Conservation (phyloP, 2,797 vertebrate genomes). For the Sibirionetta formosa region DNA sequence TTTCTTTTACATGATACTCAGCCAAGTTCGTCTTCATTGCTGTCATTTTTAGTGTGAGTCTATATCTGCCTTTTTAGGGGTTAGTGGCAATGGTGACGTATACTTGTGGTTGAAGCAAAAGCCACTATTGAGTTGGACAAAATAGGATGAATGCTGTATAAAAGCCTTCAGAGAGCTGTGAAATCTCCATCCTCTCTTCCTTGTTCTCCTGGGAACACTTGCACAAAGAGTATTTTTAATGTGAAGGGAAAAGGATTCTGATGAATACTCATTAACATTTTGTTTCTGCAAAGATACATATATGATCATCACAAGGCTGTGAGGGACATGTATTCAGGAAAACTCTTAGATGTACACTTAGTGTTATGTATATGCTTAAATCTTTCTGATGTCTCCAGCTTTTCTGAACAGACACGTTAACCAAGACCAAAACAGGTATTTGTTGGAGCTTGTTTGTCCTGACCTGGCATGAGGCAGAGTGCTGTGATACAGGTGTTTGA, state of each 20-base stretch:
- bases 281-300: constrained; percentile 62
- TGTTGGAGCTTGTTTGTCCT: background rate
- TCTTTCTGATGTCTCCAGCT: background rate
- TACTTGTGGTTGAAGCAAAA: constrained; percentile 64
- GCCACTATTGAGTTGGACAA: constrained; percentile 67
- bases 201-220: constrained; percentile 69
- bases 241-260: constrained; percentile 69
- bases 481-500: background rate
- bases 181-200: constrained; percentile 69
- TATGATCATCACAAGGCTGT: constrained; percentile 55
- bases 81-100: constrained; percentile 13
- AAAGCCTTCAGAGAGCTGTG: constrained; percentile 75
- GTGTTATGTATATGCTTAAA: constrained; percentile 41
- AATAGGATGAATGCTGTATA: constrained; percentile 68
- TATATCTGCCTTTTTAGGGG: constrained; percentile 64
- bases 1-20: background rate
- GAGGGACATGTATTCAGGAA: constrained; percentile 9
- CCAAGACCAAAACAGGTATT: constrained; percentile 6
- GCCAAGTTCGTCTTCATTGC: constrained; percentile 34
- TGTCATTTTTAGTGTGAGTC: constrained; percentile 41
- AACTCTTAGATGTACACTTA: constrained; percentile 44
- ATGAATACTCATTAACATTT: constrained; percentile 71
- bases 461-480: background rate
- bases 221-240: constrained; percentile 75
- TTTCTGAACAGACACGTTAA: background rate